Conservation (phyloP, 2,113 vertebrate genomes). For the Limnothrissa miodon region DNA sequence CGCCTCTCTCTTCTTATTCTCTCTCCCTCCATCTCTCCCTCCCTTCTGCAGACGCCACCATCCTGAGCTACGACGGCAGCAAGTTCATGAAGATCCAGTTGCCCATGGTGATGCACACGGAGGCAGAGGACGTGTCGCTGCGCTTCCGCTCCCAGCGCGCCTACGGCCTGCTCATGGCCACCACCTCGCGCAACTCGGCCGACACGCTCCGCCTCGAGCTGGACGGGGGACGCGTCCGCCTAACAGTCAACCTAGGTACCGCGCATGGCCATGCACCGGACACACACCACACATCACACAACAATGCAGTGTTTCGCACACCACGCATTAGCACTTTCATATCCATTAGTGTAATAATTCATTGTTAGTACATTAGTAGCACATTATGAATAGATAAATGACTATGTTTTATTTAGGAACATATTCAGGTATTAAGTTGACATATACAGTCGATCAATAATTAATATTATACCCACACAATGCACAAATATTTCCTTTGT, state of each 20-base stretch:
- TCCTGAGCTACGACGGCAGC: constrained; percentile 96
- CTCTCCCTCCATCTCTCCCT: constrained; percentile 1
- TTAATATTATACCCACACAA: not conserved
- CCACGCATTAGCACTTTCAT: not conserved
- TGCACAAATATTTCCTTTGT: not conserved
- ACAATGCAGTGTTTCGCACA: too few species aligned
- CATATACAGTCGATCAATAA: not conserved
- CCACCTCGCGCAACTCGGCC: constrained; percentile 94
- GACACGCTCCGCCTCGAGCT: constrained; percentile 95
- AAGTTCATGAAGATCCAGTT: constrained; percentile 99
- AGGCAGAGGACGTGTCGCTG: constrained; percentile 94
- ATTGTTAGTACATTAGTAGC: too few species aligned
- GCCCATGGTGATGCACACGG: constrained; percentile 96
- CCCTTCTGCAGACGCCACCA: constrained; percentile 83
- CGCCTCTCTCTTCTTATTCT: constrained; percentile 12
- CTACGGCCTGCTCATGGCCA: constrained; percentile 98
- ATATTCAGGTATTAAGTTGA: not conserved
- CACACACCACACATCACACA: not conserved
- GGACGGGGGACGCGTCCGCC: constrained; percentile 93
- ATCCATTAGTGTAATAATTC: not conserved
- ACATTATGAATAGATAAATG: constrained; percentile 4
- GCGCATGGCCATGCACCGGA: not conserved
- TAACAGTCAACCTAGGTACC: constrained; percentile 99
- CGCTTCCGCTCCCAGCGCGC: constrained; percentile 93
- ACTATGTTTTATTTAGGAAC: not conserved